Percentiles rank a stretch among this genome's conserved stretches.
These are phyloP conservation scores for Hyperopisus bebe DNA, from an alignment of 2,113 vertebrate genomes.

Conservation along the genomic window DNA sequence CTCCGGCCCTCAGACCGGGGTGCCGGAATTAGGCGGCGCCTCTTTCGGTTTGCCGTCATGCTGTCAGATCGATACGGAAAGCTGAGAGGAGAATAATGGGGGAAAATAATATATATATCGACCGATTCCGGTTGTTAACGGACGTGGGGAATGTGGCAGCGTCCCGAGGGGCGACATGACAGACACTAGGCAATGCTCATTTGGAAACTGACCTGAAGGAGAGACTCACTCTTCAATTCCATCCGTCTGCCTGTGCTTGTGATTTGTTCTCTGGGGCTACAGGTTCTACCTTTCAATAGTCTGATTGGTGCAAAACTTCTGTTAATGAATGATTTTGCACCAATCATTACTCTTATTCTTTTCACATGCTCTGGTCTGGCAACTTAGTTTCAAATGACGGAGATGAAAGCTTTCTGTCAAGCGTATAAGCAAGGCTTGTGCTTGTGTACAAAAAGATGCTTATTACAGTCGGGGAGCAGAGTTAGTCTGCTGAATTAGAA, in stretches of 20 bases:
- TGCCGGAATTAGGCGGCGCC: neutral
- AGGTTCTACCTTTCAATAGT: neutral
- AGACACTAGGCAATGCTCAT: neutral
- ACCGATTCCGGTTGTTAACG: neutral
- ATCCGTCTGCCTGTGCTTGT: neutral
- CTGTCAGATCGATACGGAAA: constrained; percentile 9
- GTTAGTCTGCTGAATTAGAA: neutral
- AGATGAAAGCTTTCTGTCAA: constrained; percentile 13
- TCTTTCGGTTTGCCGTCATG: neutral
- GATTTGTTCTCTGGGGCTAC: neutral
- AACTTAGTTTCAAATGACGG: neutral
- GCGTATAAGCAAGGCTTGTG: neutral
- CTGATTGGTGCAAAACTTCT: neutral
- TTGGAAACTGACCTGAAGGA: neutral
- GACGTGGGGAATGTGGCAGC: neutral
- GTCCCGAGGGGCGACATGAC: neutral
- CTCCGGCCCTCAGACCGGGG: neutral
- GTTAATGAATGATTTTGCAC: neutral
- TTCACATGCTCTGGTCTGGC: neutral
- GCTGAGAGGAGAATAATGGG: constrained; percentile 5
- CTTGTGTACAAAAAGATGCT: constrained; percentile 15
- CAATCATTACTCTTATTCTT: neutral
- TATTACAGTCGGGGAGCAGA: neutral
- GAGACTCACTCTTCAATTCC: neutral
- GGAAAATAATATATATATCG: constrained; percentile 13